These are phyloP conservation scores for Aurelia aurita DNA, from an alignment of 30 jellyfish, hydroid and myxozoan species.

Conservation along the genomic window DNA sequence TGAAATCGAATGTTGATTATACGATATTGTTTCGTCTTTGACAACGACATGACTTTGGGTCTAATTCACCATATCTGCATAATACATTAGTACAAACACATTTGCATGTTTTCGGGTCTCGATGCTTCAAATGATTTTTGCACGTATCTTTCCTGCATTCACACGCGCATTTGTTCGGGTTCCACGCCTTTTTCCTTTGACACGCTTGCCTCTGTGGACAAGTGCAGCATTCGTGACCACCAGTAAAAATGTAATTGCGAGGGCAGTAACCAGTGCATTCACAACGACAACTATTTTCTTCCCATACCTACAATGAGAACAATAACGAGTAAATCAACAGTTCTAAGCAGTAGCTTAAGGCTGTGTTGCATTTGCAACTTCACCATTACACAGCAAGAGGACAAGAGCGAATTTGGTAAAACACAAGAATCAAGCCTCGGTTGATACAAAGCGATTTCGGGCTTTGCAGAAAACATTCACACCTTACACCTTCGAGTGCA, in stretches of 20 bases:
- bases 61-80: slow-evolving; percentile 62
- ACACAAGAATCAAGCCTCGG: no score
- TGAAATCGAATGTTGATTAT: background rate
- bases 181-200: slow-evolving; percentile 60
- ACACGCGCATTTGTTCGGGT: slow-evolving; percentile 58
- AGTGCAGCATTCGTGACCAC: slow-evolving; percentile 75
- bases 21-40: slow-evolving; percentile 35
- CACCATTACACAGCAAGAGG: no score
- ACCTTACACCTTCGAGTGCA: no score
- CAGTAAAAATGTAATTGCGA: slow-evolving; percentile 49
- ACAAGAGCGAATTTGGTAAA: no score
- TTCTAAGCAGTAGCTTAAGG: no score
- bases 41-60: slow-evolving; percentile 73
- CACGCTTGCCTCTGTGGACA: slow-evolving; percentile 43
- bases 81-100: slow-evolving; percentile 45
- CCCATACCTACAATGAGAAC: slow-evolving; percentile 28
- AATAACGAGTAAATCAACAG: no score
- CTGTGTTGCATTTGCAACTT: no score
- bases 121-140: slow-evolving; percentile 40
- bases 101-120: slow-evolving; percentile 64
- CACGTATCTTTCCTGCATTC: slow-evolving; percentile 60
- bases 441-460: no score
- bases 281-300: slow-evolving; percentile 59
- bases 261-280: slow-evolving; percentile 70
- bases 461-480: no score